Evolutionary conservation across 1,140 invertebrate species (phyloP), one percentile per base, ranked within the genome.

Genomic region (Atta colombica): DNA sequence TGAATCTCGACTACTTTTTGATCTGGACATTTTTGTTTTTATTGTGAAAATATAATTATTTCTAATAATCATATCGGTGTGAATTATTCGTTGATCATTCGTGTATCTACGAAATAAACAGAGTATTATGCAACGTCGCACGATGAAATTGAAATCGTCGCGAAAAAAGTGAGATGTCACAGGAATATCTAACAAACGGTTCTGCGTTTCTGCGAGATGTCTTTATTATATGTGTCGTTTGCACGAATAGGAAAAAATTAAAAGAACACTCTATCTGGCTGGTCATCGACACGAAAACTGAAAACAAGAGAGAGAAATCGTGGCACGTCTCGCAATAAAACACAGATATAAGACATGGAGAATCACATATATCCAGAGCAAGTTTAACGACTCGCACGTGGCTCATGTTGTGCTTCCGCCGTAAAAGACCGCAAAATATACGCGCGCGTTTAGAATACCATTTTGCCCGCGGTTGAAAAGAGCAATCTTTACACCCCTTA

Each of bases 261-360:
- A 82, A 74, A 82, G 25, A 31, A 39, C 35, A 28, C 63, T 72
- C 65, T 39, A 5, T 74, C 12, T 18, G 60, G 12, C 31, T 58
- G n/a, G 5, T 72, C 16, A 28, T 81, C 35, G 35, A 81, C 35
- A 10, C 53, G 25, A 60, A 60, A 72, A 28, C 25, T 31, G 68
- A 60, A 60, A 31, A n/a, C n/a, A 18, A 45, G 28, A n/a, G 21
- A 60, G 28, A 58, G 14, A 58, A 39, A 18, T n/a, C 31, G 51
- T 39, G 53, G 66, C 66, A 69, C 45, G 45, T 78, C 45, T 78
- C 35, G n/a, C 51, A 65, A 81, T 55, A 55, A 49, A 39, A 80
- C 25, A 77, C 39, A 65, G 14, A 18, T 49, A 14, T 21, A 35
- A 39, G 31, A 80, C 21, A 16, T 21, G 21, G 35, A 39, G 14